Evolutionary conservation across 1,140 invertebrate species (phyloP), one percentile per base, ranked within the genome.

Genomic region (Apis florea): DNA sequence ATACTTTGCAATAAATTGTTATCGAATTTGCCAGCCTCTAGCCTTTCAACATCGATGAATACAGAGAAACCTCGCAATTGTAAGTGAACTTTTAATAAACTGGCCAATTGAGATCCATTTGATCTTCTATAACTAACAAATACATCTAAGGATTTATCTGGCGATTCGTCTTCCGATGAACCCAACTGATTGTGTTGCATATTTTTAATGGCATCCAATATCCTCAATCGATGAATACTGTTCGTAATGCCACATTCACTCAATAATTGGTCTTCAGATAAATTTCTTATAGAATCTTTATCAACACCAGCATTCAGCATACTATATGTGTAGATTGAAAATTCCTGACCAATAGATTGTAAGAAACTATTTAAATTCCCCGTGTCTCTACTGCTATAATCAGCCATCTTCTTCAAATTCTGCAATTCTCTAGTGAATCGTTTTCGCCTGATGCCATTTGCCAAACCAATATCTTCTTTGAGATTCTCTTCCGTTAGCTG

Each of bases 11-110:
- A 94, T 15, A 99, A 93, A 92, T 99, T 99, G 90, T 99, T 99
- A 93, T 99, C 99, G 93, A 99, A 99, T 94, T 99, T 99, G 31
- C 99, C 99, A 47, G 98, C 98, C 93, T 99, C 98, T 61, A 99
- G 93, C 86, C 98, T 95, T 91, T 99, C 98, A 58, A 99, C 98
- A 90, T 99, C 98, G 81, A 99, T 98, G 92, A 99, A 99, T 3
- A 99, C 98, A 19, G 97, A 96, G 92, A 98, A 98, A 3, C 98
- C 98, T 90, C 98, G 94, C 56, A 99, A 93, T 93, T 99, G 98
- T 47, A 99, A 95, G 92, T 99, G 98, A 17, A 99, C 99, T 93
- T 98, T 98, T 67, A 98, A 94, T 82, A 98, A 94, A 95, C 97
- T 97, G 61, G 99, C 99, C 84, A 99, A 93, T 93, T 99, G 99